Evolutionary conservation across 2,797 vertebrate species (phyloP).

Genomic region (Catostomus latipinnis): DNA sequence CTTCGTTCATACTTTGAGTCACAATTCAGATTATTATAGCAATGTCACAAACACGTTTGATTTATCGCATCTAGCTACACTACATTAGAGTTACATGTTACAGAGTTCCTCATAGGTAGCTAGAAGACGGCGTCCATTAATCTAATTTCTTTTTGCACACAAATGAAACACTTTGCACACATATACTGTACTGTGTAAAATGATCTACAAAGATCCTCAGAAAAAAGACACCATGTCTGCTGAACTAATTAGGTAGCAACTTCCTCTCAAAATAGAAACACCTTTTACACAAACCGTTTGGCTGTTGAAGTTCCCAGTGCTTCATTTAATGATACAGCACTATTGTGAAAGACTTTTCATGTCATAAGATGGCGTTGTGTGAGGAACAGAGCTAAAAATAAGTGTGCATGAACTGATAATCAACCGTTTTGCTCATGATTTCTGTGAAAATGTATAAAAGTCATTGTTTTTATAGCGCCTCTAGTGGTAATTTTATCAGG

Average conservation of each 20-base stretch:
- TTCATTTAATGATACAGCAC: neutral
- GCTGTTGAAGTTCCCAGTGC: neutral
- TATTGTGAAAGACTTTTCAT: too few species aligned
- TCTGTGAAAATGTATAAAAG: too few species aligned
- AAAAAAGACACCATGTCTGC: neutral
- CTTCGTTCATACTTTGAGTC: conserved; percentile 2
- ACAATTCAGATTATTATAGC: conserved; percentile 33
- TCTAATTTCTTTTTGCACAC: conserved; percentile 28
- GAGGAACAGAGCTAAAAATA: too few species aligned
- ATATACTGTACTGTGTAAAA: neutral
- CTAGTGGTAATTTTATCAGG: too few species aligned
- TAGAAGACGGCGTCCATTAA: conserved; percentile 28
- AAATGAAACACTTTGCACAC: neutral
- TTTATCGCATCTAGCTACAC: conserved; percentile 25
- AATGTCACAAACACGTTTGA: conserved; percentile 19
- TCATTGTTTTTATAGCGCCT: too few species aligned
- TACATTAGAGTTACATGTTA: conserved; percentile 35
- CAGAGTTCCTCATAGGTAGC: conserved; percentile 10
- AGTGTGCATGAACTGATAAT: too few species aligned
- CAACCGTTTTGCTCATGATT: too few species aligned
- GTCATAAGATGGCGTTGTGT: too few species aligned
- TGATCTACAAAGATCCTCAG: neutral
- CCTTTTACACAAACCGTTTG: neutral
- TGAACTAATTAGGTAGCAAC: conserved; percentile 16
- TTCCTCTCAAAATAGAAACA: conserved; percentile 11